Evolutionary conservation across 2,888 invertebrate species (phyloP), one percentile per base, ranked within the genome.

Genomic region (Drosophila suboccidentalis): DNA sequence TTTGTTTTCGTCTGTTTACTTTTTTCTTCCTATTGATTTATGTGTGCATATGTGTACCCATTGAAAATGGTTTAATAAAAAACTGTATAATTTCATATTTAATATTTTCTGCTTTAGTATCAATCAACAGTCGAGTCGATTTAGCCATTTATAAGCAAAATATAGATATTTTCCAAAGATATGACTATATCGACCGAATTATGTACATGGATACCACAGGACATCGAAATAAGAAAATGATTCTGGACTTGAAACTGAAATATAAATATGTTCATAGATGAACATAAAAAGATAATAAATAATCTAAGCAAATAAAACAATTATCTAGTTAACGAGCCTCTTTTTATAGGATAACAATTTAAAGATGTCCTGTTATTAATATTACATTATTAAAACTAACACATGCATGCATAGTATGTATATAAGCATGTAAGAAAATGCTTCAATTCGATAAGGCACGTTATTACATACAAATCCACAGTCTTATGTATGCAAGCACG

Each of bases 1-100:
- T n/a, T 38, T 19, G 19, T 9, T 36, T 9, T 49, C 1, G 19
- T 10, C 8, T 13, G n/a, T 19, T 32, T n/a, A 22, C 19, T 5
- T 26, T 11, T 22, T 8, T 11, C 19, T 55, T 8, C 15, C 15
- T 22, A 9, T 13, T 15, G 11, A 46, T 46, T 46, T 57, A 58
- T 58, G 58, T 60, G 50, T 60, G 58, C 47, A 58, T 58, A 58
- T 58, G 58, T 58, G 58, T 58, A 58, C 46, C 47, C 58, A 47
- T 58, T 47, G 46, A 58, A 58, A 58, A 58, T 58, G 46, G 34
- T 38, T 58, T 29, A 17, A 58, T 47, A 47, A 58, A 58, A 58
- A 38, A 57, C 26, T 47, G 55, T 57, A 57, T 55, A 36, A 36
- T 34, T 32, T 36, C 22, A n/a, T 39, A 51, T 22, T 51, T 10